Base-by-base conservation (phyloP, 2,113 vertebrate genomes). In the Candoia aspera region DNA sequence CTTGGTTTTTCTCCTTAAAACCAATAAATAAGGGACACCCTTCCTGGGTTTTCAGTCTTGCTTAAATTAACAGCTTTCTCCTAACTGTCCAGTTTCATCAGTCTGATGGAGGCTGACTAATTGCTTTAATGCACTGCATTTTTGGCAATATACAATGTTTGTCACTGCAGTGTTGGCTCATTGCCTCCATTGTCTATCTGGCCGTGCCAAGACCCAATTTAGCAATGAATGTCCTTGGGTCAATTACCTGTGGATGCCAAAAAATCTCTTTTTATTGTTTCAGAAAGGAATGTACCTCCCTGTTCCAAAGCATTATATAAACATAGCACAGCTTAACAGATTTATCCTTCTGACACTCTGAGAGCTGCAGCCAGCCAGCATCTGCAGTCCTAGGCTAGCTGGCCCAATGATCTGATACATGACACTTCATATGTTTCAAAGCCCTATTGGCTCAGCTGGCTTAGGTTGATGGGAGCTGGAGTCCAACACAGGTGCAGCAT, bases 71-170 rank as follows among this genome's bases (percentile, higher is more conserved):
- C 92, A 94, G 88, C 89, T 93, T 95, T 94, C 91, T 90, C 53
- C 60, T 59, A 94, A 89, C 86, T 93, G 57, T 90, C 92, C 37
- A 94, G 59, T 88, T 96, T 96, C 58, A 95, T 96, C 94, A 94
- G 68, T 93, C 90, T 96, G 93, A 93, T 84, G 96, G 91, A 62
- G 95, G 85, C 84, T 64, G 96, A 95, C 59, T 95, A 93, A 95
- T 93, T 94, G 37, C 93, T 94, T 94, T 95, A 95, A 94, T 86
- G 86, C 11, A 93, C 64, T 91, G 1, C 62, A 46, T 3, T 92
- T 96, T 73, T 79, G 93, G 84, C 46, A 90, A 90, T 21, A 12
- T 95, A 0, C 3, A 90, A 94, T 93, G 90, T 87, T 91, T 92
- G 86, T 54, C 91, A 79, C 17, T 90, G 53, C 10, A 94, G 68